Evolutionary conservation across 1,140 invertebrate genomes (phyloP).

Genomic region (Lepidurus arcticus): DNA sequence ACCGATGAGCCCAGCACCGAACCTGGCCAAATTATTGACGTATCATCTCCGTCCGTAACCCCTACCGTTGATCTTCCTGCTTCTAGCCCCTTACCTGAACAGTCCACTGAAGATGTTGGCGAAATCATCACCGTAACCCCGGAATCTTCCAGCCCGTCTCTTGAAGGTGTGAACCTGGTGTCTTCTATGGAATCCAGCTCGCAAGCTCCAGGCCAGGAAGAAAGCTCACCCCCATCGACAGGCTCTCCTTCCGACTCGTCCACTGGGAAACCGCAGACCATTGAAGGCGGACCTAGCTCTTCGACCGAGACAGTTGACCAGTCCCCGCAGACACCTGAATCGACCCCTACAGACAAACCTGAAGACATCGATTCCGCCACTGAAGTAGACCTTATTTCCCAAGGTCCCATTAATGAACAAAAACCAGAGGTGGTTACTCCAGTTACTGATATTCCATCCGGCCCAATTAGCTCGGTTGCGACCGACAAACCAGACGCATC

Average conservation of each 20-base stretch:
- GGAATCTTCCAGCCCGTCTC: background rate
- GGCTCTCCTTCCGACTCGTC: slow-evolving; percentile 31
- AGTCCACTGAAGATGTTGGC: background rate
- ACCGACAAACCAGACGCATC: no score
- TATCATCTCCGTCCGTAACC: background rate
- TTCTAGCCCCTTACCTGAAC: background rate
- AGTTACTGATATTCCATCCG: no score
- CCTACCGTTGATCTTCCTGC: background rate
- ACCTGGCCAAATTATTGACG: background rate
- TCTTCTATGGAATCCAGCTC: background rate
- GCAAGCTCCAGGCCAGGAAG: background rate
- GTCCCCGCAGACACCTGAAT: background rate
- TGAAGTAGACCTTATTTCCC: slow-evolving; percentile 30
- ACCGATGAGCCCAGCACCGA: background rate
- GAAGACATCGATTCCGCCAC: slow-evolving; percentile 35
- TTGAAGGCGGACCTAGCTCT: background rate
- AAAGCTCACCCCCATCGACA: background rate
- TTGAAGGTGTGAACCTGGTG: background rate
- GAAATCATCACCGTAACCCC: background rate
- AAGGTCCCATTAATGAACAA: background rate
- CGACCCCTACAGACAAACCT: slow-evolving; percentile 37
- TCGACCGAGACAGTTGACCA: background rate
- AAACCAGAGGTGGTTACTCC: background rate
- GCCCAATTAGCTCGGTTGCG: no score
- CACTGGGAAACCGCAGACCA: slow-evolving; percentile 23